Conservation (phyloP, 2,888 invertebrate species). For the Erpobdella octoculata region DNA sequence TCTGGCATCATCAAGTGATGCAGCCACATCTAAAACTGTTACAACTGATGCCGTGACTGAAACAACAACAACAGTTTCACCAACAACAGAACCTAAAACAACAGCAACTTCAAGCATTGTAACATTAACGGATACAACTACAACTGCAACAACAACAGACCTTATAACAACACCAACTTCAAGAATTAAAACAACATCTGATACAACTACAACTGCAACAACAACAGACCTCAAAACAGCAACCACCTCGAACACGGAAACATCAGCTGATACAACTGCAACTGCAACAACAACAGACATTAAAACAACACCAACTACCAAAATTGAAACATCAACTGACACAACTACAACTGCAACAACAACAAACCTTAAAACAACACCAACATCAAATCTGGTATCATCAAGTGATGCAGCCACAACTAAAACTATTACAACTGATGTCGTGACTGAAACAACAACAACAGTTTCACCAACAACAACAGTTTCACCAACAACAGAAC, state of each 20-base stretch:
- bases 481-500: no score
- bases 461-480: no score
- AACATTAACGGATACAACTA: neutral
- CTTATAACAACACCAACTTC: neutral
- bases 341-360: constrained; percentile 1
- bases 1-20: neutral
- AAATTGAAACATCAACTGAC: neutral
- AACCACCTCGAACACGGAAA: neutral
- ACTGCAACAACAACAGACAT: neutral
- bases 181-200: neutral
- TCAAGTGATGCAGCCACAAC: no score
- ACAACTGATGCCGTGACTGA: neutral
- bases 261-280: neutral
- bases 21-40: neutral
- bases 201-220: neutral
- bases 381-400: neutral
- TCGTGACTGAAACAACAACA: no score
- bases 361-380: neutral
- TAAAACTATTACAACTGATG: no score
- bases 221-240: neutral
- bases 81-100: neutral
- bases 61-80: neutral
- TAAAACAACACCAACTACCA: no score
- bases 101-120: neutral
- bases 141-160: neutral